Evolutionary conservation across 1,140 invertebrate species (phyloP), one percentile per base, ranked within the genome.

Genomic region (Brachionus rotundiformis): DNA sequence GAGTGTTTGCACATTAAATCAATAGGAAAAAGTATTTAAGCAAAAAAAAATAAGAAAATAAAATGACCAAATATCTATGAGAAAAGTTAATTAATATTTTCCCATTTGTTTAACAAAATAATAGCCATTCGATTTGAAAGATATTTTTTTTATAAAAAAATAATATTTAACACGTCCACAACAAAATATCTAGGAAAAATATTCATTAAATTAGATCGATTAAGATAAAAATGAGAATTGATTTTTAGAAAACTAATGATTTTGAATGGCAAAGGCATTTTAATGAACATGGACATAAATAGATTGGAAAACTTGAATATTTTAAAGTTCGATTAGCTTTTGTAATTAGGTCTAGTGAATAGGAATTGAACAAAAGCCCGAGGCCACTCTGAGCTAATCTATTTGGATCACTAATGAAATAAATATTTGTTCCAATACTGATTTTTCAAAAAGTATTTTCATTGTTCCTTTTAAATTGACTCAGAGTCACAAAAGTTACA

Each of bases 231-330:
- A 36, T 31, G 16, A 19, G 10, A 68, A 68, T 36, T 36, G 16
- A 68, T 33, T 68, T 31, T 36, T 29, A 5, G 29, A 29, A 63
- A 63, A 63, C 5, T 63, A 63, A 63, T 63, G 63, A 68, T 11
- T 36, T 68, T 23, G n/a, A 68, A 68, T 33, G 16, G 25, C 33
- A 41, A 36, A 33, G 63, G 63, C 63, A 68, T 68, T 33, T 68
- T 68, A 68, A 68, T 68, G 63, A 68, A 8, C 63, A 68, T 68
- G 29, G 33, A 23, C 63, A 68, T 36, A 36, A 68, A 68, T 41
- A 68, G 31, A 68, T 39, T 68, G 29, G 63, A 68, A 36, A 68
- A 36, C 63, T 33, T 33, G 16, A 36, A 68, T 68, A 36, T 54
- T 54, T 68, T 36, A 36, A 36, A 68, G 63, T 68, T 68, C 47